A percentile compares a stretch with the other conserved stretches of the same genome.
Conservation (phyloP, 2,888 invertebrate genomes). For the Pasiphila rectangulata region DNA sequence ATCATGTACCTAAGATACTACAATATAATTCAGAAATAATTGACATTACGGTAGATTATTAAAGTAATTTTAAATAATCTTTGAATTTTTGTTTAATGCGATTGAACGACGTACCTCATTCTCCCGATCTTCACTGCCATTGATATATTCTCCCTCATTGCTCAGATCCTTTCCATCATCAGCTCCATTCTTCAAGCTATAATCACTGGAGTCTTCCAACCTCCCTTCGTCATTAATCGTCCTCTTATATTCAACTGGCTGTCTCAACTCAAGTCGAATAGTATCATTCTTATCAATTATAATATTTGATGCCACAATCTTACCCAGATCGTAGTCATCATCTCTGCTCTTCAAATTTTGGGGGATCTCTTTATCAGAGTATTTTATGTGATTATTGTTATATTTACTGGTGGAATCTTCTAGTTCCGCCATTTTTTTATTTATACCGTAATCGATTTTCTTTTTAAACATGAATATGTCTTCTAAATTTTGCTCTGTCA, state of each 20-base stretch:
- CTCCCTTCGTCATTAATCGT: conserved; percentile 25
- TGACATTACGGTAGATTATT: too few species aligned
- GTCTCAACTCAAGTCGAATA: conserved; percentile 57
- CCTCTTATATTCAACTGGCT: conserved; percentile 39
- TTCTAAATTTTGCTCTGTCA: conserved; percentile 58
- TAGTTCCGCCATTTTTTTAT: conserved; percentile 27
- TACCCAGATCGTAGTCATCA: conserved; percentile 49
- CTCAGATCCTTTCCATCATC: conserved; percentile 42
- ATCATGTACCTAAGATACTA: too few species aligned
- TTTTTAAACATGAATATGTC: conserved; percentile 63
- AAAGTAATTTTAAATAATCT: too few species aligned
- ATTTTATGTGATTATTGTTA: conserved; percentile 53
- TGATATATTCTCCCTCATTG: conserved; percentile 41
- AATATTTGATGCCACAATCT: conserved; percentile 59
- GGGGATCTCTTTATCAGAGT: conserved; percentile 37
- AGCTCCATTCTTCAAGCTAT: conserved; percentile 44
- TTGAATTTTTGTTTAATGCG: too few species aligned
- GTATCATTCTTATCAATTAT: conserved; percentile 61
- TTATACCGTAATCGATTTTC: conserved; percentile 47
- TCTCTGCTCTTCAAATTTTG: conserved; percentile 54
- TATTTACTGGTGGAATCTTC: conserved; percentile 30
- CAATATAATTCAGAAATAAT: too few species aligned
- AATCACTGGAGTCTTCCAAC: conserved; percentile 40
- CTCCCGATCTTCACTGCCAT: conserved; percentile 43
- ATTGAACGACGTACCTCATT: conserved; percentile 47